Evolutionary conservation across 2,888 invertebrate genomes (phyloP), one percentile per base, ranked within the genome.

Genomic region (Magallana nippona): DNA sequence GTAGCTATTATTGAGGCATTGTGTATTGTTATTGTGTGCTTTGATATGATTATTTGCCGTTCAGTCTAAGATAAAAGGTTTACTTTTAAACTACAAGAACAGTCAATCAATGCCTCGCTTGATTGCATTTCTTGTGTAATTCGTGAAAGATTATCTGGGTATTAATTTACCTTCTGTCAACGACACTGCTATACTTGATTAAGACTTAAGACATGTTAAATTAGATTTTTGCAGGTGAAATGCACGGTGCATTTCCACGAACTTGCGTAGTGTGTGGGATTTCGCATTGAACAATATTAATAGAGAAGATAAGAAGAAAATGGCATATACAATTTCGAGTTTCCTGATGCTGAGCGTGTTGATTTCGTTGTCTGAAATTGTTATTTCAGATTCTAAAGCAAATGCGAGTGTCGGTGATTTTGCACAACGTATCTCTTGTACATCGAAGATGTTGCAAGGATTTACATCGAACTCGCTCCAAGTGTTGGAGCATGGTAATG

Each of bases 111-210:
- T 71, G 71, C 71, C 15, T 71, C 71, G 71, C 71, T 71, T 71
- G 71, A 71, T 71, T 27, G 22, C 71, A 27, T 10, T 22, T 22
- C 22, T 71, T 71, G 71, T 71, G 71, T 71, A 71, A 22, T 32
- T 32, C 71, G 22, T 71, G 32, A 71, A 71, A 71, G 71, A 71
- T 71, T 71, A 71, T 71, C 32, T 71, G 27, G 71, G 71, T 71
- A 71, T 71, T 71, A 71, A 71, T 71, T 71, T 71, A 71, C 71
- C 22, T 22, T 71, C 71, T 71, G 71, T 71, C 71, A 71, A 71
- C 71, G 27, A 71, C 44, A 22, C 27, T 22, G 63, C 27, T 27
- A 63, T 13, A 11, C 71, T 27, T 71, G 71, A 71, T 71, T 71
- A 71, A 71, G 71, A 71, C 22, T 32, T 60, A 71, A 71, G 22